These are phyloP conservation scores for Drosophila limbata DNA, from an alignment of 2,888 invertebrate species.

Conservation along the genomic window DNA sequence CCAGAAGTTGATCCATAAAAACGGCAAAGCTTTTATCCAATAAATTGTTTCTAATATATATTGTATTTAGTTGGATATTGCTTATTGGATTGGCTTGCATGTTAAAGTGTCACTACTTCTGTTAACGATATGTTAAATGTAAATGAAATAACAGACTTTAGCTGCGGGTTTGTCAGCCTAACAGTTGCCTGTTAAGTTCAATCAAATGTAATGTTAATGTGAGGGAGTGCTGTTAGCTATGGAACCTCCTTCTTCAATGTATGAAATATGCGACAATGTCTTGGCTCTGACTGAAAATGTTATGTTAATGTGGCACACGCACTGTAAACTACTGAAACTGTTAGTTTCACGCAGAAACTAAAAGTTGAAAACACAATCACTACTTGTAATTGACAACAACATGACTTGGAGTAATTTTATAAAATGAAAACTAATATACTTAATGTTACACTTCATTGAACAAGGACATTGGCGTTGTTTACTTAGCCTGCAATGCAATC, in stretches of 20 bases:
- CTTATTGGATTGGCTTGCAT: not conserved
- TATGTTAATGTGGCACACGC: not conserved
- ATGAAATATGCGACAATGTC: too few species aligned
- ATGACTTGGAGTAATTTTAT: not conserved
- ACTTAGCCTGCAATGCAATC: slow-evolving; percentile 17
- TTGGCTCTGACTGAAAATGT: not conserved
- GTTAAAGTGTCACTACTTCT: slow-evolving; percentile 1
- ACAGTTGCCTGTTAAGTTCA: not conserved
- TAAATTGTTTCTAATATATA: not conserved
- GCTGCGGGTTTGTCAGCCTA: not conserved
- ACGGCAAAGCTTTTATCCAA: not conserved
- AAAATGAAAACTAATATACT: slow-evolving; percentile 8
- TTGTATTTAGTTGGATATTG: not conserved
- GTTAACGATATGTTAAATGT: not conserved
- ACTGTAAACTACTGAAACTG: not conserved
- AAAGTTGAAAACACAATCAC: not conserved
- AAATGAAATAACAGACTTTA: not conserved
- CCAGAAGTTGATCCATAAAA: not conserved
- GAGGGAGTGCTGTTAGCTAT: not conserved
- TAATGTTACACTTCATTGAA: slow-evolving; percentile 18
- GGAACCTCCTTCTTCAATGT: not conserved
- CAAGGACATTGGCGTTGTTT: slow-evolving; percentile 12
- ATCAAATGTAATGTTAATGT: not conserved
- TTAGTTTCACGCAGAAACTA: not conserved
- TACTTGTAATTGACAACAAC: not conserved